phyloP scores from a whole-genome alignment of 2,888 invertebrate species.

The Phymatocera aterrima region DNA sequence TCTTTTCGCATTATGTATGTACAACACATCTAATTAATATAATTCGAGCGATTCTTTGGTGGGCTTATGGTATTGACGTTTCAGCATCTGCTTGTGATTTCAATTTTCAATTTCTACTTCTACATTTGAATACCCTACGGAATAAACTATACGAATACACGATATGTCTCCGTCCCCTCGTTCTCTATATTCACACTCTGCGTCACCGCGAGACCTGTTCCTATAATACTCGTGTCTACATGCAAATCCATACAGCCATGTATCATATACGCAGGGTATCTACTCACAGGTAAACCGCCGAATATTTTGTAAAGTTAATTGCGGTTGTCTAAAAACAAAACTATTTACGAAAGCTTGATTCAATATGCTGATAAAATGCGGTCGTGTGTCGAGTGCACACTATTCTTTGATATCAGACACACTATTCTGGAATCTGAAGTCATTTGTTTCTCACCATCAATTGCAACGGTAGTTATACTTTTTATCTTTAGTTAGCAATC shows the following conservation, averaged over 20 bases:
- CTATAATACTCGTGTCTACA: slow-evolving; percentile 11
- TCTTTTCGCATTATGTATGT: too few species aligned
- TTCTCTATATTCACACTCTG: slow-evolving; percentile 8
- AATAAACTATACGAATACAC: not conserved
- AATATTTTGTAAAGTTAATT: not conserved
- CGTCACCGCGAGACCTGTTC: not conserved
- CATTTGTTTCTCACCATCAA: too few species aligned
- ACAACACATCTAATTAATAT: too few species aligned
- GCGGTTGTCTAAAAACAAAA: not conserved
- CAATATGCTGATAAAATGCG: not conserved
- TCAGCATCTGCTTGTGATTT: not conserved
- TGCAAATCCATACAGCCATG: not conserved
- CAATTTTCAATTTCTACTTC: not conserved
- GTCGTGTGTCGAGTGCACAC: too few species aligned
- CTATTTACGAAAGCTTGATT: not conserved
- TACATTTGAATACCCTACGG: not conserved
- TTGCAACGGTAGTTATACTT: too few species aligned
- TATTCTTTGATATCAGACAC: too few species aligned
- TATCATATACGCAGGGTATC: not conserved
- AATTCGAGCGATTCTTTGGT: not conserved
- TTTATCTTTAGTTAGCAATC: too few species aligned
- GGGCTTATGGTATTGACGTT: not conserved
- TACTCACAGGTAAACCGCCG: not conserved
- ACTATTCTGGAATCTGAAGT: too few species aligned
- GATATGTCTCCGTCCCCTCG: not conserved